These are phyloP conservation scores for Candoia aspera DNA, from an alignment of 2,113 vertebrate species.

Conservation along the genomic window DNA sequence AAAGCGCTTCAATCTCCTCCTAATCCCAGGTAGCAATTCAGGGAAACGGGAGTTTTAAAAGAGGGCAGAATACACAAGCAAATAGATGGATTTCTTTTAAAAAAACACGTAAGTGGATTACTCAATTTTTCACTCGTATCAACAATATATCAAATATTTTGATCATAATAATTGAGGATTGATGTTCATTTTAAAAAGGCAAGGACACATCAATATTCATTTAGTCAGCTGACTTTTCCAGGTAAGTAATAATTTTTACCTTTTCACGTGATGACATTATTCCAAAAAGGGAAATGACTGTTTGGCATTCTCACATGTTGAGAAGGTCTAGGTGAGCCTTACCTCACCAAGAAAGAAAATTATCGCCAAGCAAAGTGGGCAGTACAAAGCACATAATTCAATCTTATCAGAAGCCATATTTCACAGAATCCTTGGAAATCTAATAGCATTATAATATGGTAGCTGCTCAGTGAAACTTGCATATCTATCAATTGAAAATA, in stretches of 20 bases:
- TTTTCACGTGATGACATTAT: background rate
- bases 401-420: background rate
- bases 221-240: background rate
- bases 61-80: too few species aligned
- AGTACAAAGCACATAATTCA: background rate
- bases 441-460: background rate
- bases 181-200: background rate
- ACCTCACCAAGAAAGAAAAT: background rate
- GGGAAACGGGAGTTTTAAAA: background rate
- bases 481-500: background rate
- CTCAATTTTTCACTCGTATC: background rate
- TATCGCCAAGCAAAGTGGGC: background rate
- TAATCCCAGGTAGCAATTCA: background rate
- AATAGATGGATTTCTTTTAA: background rate
- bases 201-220: background rate
- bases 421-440: background rate
- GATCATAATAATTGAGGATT: background rate
- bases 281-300: background rate
- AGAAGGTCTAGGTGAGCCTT: background rate
- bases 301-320: background rate
- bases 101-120: background rate
- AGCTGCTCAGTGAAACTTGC: background rate
- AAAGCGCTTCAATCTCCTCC: background rate
- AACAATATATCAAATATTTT: background rate
- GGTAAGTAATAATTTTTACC: background rate